These are phyloP conservation scores for Hippopotamus amphibius DNA, from an alignment of 2,113 vertebrate genomes.

Conservation along the genomic window DNA sequence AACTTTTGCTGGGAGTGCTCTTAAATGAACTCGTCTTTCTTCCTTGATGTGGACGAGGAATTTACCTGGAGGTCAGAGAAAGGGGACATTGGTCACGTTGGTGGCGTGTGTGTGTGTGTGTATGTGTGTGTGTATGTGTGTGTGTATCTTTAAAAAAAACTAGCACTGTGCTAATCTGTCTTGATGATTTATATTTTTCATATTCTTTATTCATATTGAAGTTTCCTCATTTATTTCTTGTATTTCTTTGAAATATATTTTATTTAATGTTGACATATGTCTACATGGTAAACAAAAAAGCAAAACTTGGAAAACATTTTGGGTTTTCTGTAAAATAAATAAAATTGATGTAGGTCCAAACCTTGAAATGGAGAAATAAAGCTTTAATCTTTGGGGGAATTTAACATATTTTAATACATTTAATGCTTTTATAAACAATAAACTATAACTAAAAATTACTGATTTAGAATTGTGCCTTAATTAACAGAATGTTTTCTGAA, in stretches of 20 bases:
- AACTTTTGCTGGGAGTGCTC: not conserved
- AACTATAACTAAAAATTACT: not conserved
- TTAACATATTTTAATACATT: not conserved
- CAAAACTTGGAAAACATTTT: not conserved
- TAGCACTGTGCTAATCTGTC: not conserved
- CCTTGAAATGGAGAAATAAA: not conserved
- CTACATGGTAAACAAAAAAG: not conserved
- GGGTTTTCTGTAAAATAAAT: not conserved
- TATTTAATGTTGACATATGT: not conserved
- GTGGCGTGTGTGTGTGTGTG: not conserved
- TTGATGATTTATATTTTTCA: not conserved
- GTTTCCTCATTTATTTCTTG: not conserved
- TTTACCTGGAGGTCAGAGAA: not conserved
- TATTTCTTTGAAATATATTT: not conserved
- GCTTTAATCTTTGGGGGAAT: not conserved
- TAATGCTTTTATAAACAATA: not conserved
- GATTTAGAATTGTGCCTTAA: not conserved
- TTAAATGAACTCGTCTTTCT: slow-evolving; percentile 8
- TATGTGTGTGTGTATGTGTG: not conserved
- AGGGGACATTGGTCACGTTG: not conserved
- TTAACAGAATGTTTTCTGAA: not conserved
- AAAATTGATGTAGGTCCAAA: not conserved
- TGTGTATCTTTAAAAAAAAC: not conserved
- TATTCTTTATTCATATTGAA: not conserved
- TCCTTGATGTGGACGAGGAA: not conserved